These are phyloP conservation scores for Caenorhabditis angaria DNA, from an alignment of 2,888 invertebrate species.

Conservation along the genomic window DNA sequence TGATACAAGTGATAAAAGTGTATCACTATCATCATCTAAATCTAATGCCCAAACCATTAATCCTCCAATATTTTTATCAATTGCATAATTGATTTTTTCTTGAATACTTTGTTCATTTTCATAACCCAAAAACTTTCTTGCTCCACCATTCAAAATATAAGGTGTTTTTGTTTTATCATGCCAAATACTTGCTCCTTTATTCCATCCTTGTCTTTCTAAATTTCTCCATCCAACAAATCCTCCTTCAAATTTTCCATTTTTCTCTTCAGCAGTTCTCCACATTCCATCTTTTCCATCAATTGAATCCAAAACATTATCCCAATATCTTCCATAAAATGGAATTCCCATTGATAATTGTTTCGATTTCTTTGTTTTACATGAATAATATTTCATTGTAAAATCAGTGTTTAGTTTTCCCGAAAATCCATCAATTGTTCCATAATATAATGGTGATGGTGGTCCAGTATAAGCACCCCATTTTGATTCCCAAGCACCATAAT, in stretches of 20 bases:
- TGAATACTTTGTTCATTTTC: conserved; percentile 65
- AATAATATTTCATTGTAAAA: conserved; percentile 71
- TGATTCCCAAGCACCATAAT: conserved; percentile 69
- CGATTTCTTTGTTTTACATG: conserved; percentile 58
- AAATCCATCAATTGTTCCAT: conserved; percentile 56
- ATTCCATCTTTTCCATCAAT: conserved; percentile 66
- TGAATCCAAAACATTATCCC: conserved; percentile 67
- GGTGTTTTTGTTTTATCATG: conserved; percentile 64
- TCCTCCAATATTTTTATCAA: conserved; percentile 65
- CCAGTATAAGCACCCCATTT: conserved; percentile 72
- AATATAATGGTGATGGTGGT: conserved; percentile 70
- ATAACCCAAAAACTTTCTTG: conserved; percentile 64
- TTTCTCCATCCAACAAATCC: conserved; percentile 67
- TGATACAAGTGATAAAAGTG: conserved; percentile 44
- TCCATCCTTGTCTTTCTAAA: conserved; percentile 19
- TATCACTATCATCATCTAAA: conserved; percentile 64
- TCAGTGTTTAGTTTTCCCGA: conserved; percentile 70
- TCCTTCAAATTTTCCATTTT: conserved; percentile 57
- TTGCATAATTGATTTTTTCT: conserved; percentile 64
- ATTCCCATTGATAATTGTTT: conserved; percentile 67
- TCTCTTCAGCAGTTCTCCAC: conserved; percentile 66
- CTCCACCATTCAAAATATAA: conserved; percentile 57
- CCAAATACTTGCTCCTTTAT: conserved; percentile 3
- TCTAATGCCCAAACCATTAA: conserved; percentile 72
- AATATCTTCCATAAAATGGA: conserved; percentile 70